Conservation (phyloP, 64 coral and sea anemone species). For the Platygyra sinensis region DNA sequence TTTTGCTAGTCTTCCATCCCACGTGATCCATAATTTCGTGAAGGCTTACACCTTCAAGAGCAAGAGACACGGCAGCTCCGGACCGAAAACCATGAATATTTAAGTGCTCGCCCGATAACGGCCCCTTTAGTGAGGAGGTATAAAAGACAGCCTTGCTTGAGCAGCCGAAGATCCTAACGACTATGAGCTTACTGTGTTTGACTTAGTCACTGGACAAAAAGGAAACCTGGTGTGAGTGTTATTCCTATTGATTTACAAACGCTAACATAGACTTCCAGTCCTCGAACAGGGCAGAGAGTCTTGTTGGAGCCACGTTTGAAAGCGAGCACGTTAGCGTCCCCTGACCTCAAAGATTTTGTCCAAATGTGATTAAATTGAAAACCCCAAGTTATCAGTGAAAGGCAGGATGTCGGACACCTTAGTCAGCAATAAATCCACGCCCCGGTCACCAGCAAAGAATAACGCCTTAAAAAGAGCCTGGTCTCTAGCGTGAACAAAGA, state of each 20-base stretch:
- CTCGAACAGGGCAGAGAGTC: conserved; percentile 20
- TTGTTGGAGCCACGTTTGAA: conserved; percentile 24
- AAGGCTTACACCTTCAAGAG: neutral
- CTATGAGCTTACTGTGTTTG: neutral
- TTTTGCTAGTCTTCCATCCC: conserved; percentile 25
- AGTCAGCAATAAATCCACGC: conserved; percentile 2
- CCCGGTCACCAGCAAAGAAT: conserved; percentile 36
- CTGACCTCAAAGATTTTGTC: conserved; percentile 53
- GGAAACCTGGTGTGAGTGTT: neutral
- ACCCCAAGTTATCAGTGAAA: conserved; percentile 37
- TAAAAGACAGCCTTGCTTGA: conserved; percentile 1
- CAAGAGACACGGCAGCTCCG: neutral
- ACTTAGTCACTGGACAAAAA: conserved; percentile 20
- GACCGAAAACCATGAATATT: conserved; percentile 7
- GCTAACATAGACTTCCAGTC: neutral
- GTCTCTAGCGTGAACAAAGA: neutral
- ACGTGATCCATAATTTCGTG: conserved; percentile 43
- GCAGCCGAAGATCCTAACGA: neutral
- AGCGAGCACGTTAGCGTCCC: conserved; percentile 48
- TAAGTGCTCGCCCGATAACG: neutral
- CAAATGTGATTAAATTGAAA: conserved; percentile 50
- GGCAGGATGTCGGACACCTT: conserved; percentile 18
- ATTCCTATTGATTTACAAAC: neutral
- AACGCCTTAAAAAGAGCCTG: conserved; percentile 26
- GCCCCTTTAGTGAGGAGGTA: neutral